Percentiles rank a stretch among this genome's conserved stretches.
These are phyloP conservation scores for Daubentonia madagascariensis DNA, from an alignment of 2,113 vertebrate species.

Conservation along the genomic window DNA sequence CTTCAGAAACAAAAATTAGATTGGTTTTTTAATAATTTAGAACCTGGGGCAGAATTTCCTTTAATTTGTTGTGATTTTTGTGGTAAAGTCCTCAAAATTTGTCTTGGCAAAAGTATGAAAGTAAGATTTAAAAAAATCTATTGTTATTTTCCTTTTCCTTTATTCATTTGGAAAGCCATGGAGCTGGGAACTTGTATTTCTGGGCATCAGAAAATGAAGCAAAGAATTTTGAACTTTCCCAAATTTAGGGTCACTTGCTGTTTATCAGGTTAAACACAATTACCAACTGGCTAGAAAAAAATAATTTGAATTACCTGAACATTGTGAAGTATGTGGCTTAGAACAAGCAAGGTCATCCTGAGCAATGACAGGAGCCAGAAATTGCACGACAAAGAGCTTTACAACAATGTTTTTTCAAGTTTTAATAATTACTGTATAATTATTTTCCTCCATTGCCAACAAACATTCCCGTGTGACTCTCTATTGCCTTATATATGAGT, in stretches of 20 bases:
- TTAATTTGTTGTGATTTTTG: not conserved
- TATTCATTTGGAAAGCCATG: not conserved
- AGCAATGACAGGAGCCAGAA: not conserved
- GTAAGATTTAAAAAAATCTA: not conserved
- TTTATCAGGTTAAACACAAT: not conserved
- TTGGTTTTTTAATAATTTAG: not conserved
- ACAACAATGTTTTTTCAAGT: not conserved
- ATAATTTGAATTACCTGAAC: not conserved
- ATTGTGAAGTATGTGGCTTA: not conserved
- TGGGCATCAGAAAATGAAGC: not conserved
- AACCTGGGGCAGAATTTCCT: not conserved
- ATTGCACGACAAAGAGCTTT: not conserved
- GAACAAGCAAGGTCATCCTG: not conserved
- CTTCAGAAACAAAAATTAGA: not conserved
- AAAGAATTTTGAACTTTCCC: not conserved
- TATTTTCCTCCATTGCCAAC: not conserved
- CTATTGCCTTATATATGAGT: not conserved
- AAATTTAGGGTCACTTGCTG: not conserved
- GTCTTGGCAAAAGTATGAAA: not conserved
- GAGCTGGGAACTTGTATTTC: not conserved
- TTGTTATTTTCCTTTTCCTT: not conserved
- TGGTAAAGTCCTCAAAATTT: not conserved
- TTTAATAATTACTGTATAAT: not conserved
- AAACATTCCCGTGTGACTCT: not conserved
- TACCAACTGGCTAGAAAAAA: not conserved